Evolutionary conservation across 2,888 invertebrate genomes (phyloP), one percentile per base, ranked within the genome.

Genomic region (Seira ritae): DNA sequence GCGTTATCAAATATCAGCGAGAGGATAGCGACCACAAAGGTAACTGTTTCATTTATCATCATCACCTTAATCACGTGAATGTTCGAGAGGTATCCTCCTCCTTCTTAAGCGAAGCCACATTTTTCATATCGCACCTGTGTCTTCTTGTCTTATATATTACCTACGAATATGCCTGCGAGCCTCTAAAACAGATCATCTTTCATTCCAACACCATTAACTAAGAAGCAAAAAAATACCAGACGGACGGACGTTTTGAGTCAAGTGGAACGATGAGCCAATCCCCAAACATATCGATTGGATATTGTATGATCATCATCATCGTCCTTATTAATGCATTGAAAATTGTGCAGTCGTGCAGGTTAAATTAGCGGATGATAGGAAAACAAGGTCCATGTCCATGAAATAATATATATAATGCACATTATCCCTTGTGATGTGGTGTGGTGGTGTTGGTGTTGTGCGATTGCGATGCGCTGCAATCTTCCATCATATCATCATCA

Each of bases 281-380:
- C n/a, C n/a, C n/a, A n/a, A n/a, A n/a, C n/a, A n/a, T n/a, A n/a
- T n/a, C n/a, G n/a, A n/a, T n/a, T 37, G 17, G 62, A 37, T 55
- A 66, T 23, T 67, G 46, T 15, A 15, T 73, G 42, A 19, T 62
- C 67, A n/a, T n/a, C n/a, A n/a, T 74, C 46, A 67, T 65, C 24
- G 65, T 69, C 37, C 80, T 80, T 74, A 74, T 80, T 80, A 80
- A 74, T 80, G 80, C 74, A 67, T 24, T 66, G 60, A n/a, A 80
- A 80, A 80, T 80, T 74, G 80, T 69, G 37, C 31, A 55, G 81
- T 81, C 81, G 75, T 81, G 81, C 75, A 75, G 46, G 69, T 69
- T 75, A 71, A 81, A 81, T 81, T 81, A 81, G 81, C 75, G 70
- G 81, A 81, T 81, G 46, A n/a, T n/a, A n/a, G n/a, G n/a, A n/a